Evolutionary conservation across 2,888 invertebrate species (phyloP).

Genomic region (Xylota sylvarum): DNA sequence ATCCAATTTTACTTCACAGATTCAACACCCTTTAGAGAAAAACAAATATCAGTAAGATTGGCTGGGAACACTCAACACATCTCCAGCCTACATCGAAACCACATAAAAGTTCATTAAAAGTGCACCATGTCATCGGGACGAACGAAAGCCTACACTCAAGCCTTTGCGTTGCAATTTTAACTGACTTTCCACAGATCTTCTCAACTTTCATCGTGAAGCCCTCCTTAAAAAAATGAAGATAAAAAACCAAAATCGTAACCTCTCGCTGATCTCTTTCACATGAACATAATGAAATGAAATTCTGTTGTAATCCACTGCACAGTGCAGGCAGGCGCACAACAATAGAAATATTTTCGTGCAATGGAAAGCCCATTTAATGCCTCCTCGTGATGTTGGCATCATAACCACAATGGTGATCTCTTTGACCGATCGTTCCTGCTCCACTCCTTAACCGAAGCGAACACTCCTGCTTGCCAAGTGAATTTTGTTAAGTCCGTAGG

Average conservation of each 20-base stretch:
- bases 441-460: slow-evolving; percentile 67
- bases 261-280: slow-evolving; percentile 64
- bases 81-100: neutral
- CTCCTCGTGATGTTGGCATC: slow-evolving; percentile 75
- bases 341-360: slow-evolving; percentile 73
- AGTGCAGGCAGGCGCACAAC: slow-evolving; percentile 38
- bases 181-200: slow-evolving; percentile 13
- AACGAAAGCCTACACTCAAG: too few relatives aligned
- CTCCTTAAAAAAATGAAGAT: slow-evolving; percentile 3
- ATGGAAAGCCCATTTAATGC: slow-evolving; percentile 75
- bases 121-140: neutral
- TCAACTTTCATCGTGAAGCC: slow-evolving; percentile 47
- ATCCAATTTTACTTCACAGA: too few relatives aligned
- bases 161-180: neutral
- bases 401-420: slow-evolving; percentile 74
- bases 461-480: slow-evolving; percentile 67
- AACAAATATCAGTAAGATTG: too few relatives aligned
- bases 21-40: too few relatives aligned
- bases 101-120: neutral
- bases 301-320: slow-evolving; percentile 61
- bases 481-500: slow-evolving; percentile 57
- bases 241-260: slow-evolving; percentile 50
- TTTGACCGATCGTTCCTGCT: slow-evolving; percentile 72
- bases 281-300: slow-evolving; percentile 66
- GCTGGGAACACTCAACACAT: neutral